Base-by-base conservation (phyloP, 2,888 invertebrate species). In the Labia minor region DNA sequence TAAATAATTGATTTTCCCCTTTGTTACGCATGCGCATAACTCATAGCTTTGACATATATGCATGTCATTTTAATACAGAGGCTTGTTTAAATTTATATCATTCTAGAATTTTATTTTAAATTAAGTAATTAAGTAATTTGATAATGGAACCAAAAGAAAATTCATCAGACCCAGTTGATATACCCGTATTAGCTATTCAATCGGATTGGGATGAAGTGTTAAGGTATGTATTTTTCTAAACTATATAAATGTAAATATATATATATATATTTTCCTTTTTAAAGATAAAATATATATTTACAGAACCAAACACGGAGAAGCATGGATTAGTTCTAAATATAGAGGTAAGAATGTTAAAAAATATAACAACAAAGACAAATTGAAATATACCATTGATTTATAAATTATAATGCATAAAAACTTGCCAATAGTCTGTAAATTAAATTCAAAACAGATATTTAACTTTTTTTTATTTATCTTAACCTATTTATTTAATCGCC, bases 151-250 rank as follows among this genome's bases (percentile, higher is more conserved):
- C 49, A 11, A n/a, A 11, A 11, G 49, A 14, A n/a, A 3, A 16
- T 49, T 49, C 49, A 11, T 10, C 49, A 11, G 49, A 49, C 14
- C 4, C 4, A 49, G 49, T 49, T 2, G 49, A 49, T 10, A 49
- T 10, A 14, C 82, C 82, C 26, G 77, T 80, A 37, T 73, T 82
- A 62, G 79, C 78, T 61, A 79, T 83, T 67, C 82, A 83, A 70
- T 79, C 80, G 68, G 82, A 83, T 73, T 83, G 83, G 83, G 80
- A 82, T 70, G 81, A 82, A 69, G 78, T 78, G 66, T 72, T 82
- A 69, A 79, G 79, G 82, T 81, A 77, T 65, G 37, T 26, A 26
- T 68, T 20, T 19, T 68, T 18, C 65, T 37, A 49, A 20, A n/a
- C 19, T 67, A 19, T 64, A 67, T 67, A 21, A 66, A 33, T 26